Percentiles rank a stretch among this genome's conserved stretches.
Evolutionary conservation across 2,797 vertebrate species (phyloP).

Genomic region (Falco concolor): DNA sequence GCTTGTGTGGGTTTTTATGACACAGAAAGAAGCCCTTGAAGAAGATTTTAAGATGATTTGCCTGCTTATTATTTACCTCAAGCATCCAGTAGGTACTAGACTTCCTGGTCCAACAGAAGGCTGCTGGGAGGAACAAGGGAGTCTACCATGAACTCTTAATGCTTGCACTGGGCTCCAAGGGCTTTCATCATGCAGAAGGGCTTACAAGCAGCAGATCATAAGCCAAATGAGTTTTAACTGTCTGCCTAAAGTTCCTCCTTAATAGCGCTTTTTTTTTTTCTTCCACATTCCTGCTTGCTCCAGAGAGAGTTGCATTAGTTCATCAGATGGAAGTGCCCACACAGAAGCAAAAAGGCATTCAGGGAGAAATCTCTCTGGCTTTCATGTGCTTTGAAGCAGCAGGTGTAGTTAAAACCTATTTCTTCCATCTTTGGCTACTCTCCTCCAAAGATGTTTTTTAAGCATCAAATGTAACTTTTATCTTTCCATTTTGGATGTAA

Average conservation of each 20-base stretch:
- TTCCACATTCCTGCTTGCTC: conserved; percentile 13
- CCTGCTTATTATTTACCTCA: conserved; percentile 31
- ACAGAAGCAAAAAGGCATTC: conserved; percentile 45
- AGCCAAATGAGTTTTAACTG: conserved; percentile 38
- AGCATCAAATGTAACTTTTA: conserved; percentile 41
- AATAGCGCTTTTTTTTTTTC: neutral
- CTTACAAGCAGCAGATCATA: conserved; percentile 38
- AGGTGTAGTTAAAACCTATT: conserved; percentile 52
- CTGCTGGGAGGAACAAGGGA: conserved; percentile 32
- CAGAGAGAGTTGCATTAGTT: conserved; percentile 38
- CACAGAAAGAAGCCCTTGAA: neutral
- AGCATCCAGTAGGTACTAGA: conserved; percentile 5
- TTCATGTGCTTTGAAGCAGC: conserved; percentile 52
- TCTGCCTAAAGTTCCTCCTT: conserved; percentile 51
- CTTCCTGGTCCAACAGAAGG: conserved; percentile 16
- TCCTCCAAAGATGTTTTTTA: neutral
- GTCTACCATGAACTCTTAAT: neutral
- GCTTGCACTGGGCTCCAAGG: neutral
- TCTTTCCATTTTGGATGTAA: conserved; percentile 34
- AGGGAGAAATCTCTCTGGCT: conserved; percentile 23
- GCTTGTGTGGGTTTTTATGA: neutral
- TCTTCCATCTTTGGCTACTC: conserved; percentile 12
- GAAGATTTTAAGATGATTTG: conserved; percentile 42
- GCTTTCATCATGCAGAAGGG: neutral
- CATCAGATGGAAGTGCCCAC: conserved; percentile 46